A percentile compares a stretch with the other conserved stretches of the same genome.
Evolutionary conservation across 1,140 invertebrate genomes (phyloP).

Genomic region (Cydia amplana): DNA sequence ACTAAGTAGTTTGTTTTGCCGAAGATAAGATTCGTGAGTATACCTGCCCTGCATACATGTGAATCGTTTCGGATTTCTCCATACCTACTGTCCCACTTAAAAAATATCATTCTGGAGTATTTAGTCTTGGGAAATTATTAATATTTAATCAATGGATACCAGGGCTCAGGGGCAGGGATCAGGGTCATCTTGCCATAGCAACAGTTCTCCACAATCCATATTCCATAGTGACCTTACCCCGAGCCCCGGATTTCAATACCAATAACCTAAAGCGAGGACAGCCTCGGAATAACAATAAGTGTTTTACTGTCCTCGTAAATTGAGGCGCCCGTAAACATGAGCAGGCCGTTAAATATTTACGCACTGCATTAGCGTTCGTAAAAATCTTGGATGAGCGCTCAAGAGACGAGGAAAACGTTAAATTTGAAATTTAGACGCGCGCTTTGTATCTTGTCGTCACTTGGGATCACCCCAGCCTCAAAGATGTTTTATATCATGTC

Average conservation of each 20-base stretch:
- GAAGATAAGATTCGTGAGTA: too few species aligned
- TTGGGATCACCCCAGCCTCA: too few species aligned
- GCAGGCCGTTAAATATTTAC: neutral
- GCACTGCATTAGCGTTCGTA: constrained; percentile 12
- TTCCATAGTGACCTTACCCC: neutral
- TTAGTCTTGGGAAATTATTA: too few species aligned
- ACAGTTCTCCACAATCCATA: neutral
- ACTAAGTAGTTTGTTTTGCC: too few species aligned
- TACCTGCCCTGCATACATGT: too few species aligned
- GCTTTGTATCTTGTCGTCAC: neutral
- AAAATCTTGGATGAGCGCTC: neutral
- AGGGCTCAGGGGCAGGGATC: too few species aligned
- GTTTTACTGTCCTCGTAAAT: constrained; percentile 13
- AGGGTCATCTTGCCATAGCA: neutral
- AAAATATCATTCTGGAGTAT: too few species aligned
- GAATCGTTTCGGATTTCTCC: too few species aligned
- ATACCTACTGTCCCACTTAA: too few species aligned
- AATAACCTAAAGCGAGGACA: constrained; percentile 7
- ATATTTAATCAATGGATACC: too few species aligned
- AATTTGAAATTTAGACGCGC: neutral
- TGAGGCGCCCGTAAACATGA: neutral
- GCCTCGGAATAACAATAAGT: constrained; percentile 10
- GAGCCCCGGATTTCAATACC: neutral
- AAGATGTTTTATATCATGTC: too few species aligned
- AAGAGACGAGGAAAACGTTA: neutral